Evolutionary conservation across 30 jellyfish, hydroid and myxozoan genomes (phyloP), one percentile per base, ranked within the genome.

Genomic region (Hydractinia symbiolongicarpus): DNA sequence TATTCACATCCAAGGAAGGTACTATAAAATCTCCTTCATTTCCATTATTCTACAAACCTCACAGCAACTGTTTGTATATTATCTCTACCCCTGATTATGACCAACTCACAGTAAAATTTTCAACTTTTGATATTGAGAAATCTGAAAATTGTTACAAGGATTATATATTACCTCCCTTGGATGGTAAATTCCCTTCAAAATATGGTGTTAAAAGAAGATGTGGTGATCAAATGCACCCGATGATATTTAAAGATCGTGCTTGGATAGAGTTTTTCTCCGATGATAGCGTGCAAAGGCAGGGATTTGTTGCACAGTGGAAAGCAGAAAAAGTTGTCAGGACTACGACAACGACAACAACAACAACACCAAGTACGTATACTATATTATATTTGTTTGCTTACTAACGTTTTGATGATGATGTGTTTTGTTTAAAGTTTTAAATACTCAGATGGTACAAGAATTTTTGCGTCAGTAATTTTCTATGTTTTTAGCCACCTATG

Each of bases 231-330:
- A 81, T 58, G 5, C 15, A 85, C 5, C 90, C 94, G 10, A 72
- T 66, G 54, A 77, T 81, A 5, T 82, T 90, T 67, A 84, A 83
- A 30, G 88, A 90, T 80, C 75, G 72, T 52, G 97, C 95, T 4
- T 90, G 95, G 97, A 79, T 91, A 19, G 95, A 91, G 67, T 91
- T 86, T 60, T 69, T 50, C 15, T 86, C 98, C 0, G 94, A 91
- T 83, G 86, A 60, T 8, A 49, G 75, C 16, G 78, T 21, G 13
- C 58, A 76, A 50, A 58, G 81, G 53, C 4, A 50, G 8, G 90
- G 90, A 5, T 83, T 83, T 57, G 20, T 55, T 64, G 72, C 61
- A 8, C 44, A 74, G 52, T 83, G 90, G 90, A 53, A 44, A 13
- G 81, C 88, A 9, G 72, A 70, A 6, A 67, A 53, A 50, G 14